These are phyloP conservation scores for Actinostola sp. DNA, from an alignment of 92 coral and sea anemone genomes.

Conservation along the genomic window DNA sequence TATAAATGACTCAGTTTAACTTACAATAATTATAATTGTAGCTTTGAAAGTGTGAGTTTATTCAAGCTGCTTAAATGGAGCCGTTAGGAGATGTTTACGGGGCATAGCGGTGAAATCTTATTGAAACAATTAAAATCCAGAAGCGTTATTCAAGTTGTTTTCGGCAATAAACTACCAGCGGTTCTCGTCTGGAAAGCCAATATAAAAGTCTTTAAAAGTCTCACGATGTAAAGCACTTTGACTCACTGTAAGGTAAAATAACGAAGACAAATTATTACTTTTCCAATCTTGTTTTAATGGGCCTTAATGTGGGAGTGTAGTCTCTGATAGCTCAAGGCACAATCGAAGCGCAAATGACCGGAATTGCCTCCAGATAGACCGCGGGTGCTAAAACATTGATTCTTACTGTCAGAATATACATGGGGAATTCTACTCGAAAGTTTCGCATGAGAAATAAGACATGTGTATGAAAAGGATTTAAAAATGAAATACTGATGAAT, in stretches of 20 bases:
- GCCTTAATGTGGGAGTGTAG: background rate
- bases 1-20: too few relatives aligned
- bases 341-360: constrained; percentile 15
- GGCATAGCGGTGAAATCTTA: background rate
- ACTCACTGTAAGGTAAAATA: background rate
- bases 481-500: too few relatives aligned
- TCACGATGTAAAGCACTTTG: background rate
- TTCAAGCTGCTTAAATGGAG: background rate
- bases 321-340: background rate
- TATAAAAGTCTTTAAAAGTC: background rate
- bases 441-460: constrained; percentile 17
- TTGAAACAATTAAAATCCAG: background rate
- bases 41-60: too few relatives aligned
- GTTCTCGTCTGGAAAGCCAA: constrained; percentile 19
- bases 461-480: constrained; percentile 2
- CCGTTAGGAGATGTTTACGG: background rate
- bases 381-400: background rate
- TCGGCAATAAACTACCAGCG: background rate
- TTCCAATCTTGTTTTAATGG: constrained; percentile 4
- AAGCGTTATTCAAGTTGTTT: background rate
- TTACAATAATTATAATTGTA: too few relatives aligned
- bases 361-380: constrained; percentile 25
- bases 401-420: background rate
- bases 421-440: background rate
- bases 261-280: constrained; percentile 24